Evolutionary conservation across 2,113 vertebrate species (phyloP).

Genomic region (Oenanthe melanoleuca): DNA sequence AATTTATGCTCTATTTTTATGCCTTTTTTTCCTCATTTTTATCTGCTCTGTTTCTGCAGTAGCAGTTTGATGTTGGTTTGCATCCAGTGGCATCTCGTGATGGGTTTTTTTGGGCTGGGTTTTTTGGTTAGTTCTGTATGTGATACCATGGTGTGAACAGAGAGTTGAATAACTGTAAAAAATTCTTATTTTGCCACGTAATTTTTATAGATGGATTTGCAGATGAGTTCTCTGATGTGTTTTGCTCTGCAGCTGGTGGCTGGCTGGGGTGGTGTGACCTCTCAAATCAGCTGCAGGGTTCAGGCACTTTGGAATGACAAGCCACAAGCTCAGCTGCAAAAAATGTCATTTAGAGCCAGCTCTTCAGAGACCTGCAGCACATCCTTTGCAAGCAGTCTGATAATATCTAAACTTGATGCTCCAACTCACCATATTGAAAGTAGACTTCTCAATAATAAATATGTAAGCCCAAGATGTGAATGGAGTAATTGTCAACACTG

Average conservation of each 20-base stretch:
- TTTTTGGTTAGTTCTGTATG: not conserved
- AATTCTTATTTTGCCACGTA: accelerated
- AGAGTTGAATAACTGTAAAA: not conserved
- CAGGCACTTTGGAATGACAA: not conserved
- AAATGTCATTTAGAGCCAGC: not conserved
- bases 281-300: not conserved
- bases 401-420: not conserved
- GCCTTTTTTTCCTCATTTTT: not conserved
- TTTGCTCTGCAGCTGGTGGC: not conserved
- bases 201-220: not conserved
- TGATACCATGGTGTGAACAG: not conserved
- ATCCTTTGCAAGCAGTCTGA: not conserved
- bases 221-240: not conserved
- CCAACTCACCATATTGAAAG: not conserved
- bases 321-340: not conserved
- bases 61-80: not conserved
- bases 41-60: not conserved
- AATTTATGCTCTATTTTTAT: not conserved
- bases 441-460: not conserved
- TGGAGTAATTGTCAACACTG: not conserved
- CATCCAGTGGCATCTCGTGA: accelerated
- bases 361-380: not conserved
- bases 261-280: not conserved
- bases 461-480: not conserved
- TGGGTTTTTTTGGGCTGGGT: not conserved